Conservation (phyloP, 2,113 vertebrate species). For the Cynopterus brachyotis region DNA sequence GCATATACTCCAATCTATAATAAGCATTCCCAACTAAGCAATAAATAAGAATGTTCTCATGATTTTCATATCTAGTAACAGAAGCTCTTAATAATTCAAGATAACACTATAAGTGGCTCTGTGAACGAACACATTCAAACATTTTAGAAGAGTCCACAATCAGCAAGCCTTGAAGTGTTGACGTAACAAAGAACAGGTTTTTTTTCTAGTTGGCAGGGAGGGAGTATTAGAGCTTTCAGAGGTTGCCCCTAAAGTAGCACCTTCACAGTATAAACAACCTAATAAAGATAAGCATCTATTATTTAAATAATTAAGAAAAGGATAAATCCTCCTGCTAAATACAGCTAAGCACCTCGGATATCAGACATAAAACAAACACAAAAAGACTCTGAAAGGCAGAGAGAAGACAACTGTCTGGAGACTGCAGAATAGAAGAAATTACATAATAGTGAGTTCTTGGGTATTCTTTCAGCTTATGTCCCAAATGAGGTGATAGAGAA, state of each 20-base stretch:
- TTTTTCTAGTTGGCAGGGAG: not conserved
- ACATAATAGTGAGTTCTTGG: no score
- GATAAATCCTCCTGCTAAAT: not conserved
- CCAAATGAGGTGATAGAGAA: not conserved
- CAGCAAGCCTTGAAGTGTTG: not conserved
- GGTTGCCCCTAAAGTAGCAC: not conserved
- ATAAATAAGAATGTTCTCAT: not conserved
- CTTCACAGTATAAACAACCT: not conserved
- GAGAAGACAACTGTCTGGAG: not conserved
- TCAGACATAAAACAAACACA: not conserved
- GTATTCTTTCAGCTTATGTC: not conserved
- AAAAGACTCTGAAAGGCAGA: not conserved
- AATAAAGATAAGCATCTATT: not conserved
- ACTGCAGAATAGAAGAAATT: not conserved
- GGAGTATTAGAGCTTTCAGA: not conserved
- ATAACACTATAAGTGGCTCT: not conserved
- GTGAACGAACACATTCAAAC: not conserved
- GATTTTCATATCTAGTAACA: not conserved
- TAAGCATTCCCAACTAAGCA: not conserved
- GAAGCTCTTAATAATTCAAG: conserved; percentile 19
- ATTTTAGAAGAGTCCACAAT: not conserved
- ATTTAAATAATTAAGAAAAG: not conserved
- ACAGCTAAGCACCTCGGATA: not conserved
- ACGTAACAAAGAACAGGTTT: not conserved
- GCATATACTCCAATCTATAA: not conserved